Conservation (phyloP, 2,113 vertebrate species). For the Phyllopteryx taeniolatus region DNA sequence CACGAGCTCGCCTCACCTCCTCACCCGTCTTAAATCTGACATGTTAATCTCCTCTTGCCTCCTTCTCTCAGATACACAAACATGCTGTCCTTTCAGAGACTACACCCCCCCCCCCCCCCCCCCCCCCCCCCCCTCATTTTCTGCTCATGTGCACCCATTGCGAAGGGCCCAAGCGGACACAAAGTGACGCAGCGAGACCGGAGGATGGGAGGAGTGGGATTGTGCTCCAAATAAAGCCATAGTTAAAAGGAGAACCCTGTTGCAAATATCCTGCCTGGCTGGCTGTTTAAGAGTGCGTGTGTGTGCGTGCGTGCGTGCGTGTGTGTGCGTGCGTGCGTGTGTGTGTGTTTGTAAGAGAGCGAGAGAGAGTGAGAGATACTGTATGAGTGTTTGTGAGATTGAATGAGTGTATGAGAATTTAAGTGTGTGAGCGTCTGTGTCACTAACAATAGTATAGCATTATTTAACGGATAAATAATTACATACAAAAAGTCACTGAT, state of each 20-base stretch:
- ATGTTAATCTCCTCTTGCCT: neutral
- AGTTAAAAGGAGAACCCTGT: slow-evolving; percentile 1
- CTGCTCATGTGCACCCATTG: slow-evolving; percentile 6
- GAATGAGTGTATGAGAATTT: too few relatives aligned
- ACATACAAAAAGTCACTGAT: too few relatives aligned
- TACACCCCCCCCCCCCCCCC: neutral
- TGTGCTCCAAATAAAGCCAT: neutral
- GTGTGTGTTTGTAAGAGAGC: neutral
- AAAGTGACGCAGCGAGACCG: neutral
- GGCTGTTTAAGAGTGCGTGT: neutral
- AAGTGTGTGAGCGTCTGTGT: too few relatives aligned
- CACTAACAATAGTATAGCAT: too few relatives aligned
- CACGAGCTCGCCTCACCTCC: neutral
- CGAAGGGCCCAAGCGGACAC: neutral
- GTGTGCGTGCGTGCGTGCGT: neutral
- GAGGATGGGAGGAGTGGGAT: neutral
- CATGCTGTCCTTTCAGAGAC: slow-evolving; percentile 1
- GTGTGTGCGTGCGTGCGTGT: too few relatives aligned
- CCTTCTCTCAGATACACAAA: slow-evolving; percentile 10
- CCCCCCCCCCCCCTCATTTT: neutral
- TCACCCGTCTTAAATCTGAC: slow-evolving; percentile 4
- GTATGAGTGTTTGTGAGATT: too few relatives aligned
- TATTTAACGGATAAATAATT: too few relatives aligned
- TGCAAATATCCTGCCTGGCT: slow-evolving; percentile 1
- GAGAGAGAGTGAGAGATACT: too few relatives aligned